These are phyloP conservation scores for Amphibalanus amphitrite DNA, from an alignment of 1,140 invertebrate genomes.

Conservation along the genomic window DNA sequence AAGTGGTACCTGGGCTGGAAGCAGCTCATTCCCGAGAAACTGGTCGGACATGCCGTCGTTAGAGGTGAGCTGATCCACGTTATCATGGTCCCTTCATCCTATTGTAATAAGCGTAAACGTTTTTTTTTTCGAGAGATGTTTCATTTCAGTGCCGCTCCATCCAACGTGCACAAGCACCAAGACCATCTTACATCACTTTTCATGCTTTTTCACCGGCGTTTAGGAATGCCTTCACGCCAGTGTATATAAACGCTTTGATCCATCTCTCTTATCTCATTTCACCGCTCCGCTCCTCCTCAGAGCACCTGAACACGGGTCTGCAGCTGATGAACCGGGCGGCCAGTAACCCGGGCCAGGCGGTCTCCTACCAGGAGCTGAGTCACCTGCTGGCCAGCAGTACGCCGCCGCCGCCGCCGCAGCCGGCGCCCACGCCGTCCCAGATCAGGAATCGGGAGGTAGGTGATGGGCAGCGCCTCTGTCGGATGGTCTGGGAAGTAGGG, in stretches of 20 bases:
- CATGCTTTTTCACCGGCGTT: no score
- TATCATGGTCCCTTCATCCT: no score
- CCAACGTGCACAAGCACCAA: no score
- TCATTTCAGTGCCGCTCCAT: no score
- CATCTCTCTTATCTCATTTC: no score
- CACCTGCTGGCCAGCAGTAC: conserved; percentile 31
- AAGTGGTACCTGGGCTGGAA: conserved; percentile 84
- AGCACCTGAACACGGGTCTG: conserved; percentile 66
- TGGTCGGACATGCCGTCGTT: conserved; percentile 41
- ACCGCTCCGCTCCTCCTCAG: conserved; percentile 27
- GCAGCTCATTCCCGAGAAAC: conserved; percentile 45
- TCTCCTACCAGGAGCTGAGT: conserved; percentile 40
- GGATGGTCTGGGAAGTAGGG: neutral
- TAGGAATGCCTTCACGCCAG: no score
- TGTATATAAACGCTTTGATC: no score
- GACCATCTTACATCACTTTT: no score
- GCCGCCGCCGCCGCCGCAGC: neutral
- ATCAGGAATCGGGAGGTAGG: neutral
- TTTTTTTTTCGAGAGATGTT: no score
- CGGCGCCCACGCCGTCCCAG: neutral
- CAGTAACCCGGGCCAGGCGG: conserved; percentile 27
- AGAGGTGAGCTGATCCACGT: conserved; percentile 49
- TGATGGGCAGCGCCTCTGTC: neutral
- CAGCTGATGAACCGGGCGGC: conserved; percentile 79
- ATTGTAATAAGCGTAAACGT: no score